phyloP scores from a whole-genome alignment of 1,140 invertebrate genomes.

The Plodia interpunctella region DNA sequence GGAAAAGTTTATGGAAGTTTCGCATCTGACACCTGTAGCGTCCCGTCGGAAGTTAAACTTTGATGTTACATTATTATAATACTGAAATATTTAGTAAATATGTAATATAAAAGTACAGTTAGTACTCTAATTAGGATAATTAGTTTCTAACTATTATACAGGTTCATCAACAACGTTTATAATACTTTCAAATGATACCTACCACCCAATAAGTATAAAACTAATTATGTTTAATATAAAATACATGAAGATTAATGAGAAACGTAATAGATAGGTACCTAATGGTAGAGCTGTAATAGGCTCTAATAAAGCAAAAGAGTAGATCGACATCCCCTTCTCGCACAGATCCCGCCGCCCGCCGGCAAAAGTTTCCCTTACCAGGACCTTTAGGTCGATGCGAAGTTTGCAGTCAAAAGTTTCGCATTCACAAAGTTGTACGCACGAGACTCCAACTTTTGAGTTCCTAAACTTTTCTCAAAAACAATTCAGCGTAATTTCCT shows the following conservation, averaged over 20 bases:
- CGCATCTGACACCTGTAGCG: conserved; percentile 34
- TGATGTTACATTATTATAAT: neutral
- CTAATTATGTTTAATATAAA: too few species aligned
- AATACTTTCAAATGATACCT: too few species aligned
- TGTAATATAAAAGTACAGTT: too few species aligned
- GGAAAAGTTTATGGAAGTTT: conserved; percentile 8
- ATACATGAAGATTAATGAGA: too few species aligned
- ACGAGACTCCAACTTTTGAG: conserved; percentile 55
- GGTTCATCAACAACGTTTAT: too few species aligned
- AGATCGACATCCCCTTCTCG: conserved; percentile 26
- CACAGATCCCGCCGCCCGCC: conserved; percentile 25
- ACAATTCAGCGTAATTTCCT: conserved; percentile 37
- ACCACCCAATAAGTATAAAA: too few species aligned
- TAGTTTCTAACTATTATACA: too few species aligned
- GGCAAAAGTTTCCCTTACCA: conserved; percentile 66
- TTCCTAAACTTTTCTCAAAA: conserved; percentile 51
- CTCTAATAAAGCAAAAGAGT: conserved; percentile 24
- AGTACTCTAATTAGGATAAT: too few species aligned
- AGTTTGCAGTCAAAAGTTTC: conserved; percentile 59
- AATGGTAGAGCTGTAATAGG: neutral
- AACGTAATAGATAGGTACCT: neutral
- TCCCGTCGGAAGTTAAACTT: conserved; percentile 12
- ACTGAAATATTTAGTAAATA: neutral
- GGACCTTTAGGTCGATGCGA: conserved; percentile 64
- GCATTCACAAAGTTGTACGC: conserved; percentile 49